phyloP scores from a whole-genome alignment of 2,888 invertebrate species.

The Drosophila fungiperda region DNA sequence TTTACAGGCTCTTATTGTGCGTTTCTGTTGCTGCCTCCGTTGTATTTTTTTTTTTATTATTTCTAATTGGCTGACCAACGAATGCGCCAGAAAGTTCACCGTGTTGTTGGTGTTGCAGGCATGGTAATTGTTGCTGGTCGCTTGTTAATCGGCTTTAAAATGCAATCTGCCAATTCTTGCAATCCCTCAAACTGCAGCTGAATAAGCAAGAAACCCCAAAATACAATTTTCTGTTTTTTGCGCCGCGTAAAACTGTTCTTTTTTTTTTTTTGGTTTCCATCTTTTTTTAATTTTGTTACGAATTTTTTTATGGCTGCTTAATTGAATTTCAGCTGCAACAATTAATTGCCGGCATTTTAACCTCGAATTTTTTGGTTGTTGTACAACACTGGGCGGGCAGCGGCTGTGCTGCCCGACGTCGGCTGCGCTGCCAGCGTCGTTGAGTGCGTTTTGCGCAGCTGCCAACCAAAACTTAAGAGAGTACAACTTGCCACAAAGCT shows the following conservation, averaged over 20 bases:
- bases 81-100: slow-evolving; percentile 17
- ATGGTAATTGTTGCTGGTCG: slow-evolving; percentile 18
- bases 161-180: slow-evolving; percentile 59
- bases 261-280: not conserved
- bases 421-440: slow-evolving; percentile 14
- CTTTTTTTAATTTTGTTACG: slow-evolving; percentile 4
- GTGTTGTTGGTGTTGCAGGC: slow-evolving; percentile 8
- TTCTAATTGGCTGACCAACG: slow-evolving; percentile 63
- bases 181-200: slow-evolving; percentile 1
- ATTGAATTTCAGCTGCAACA: slow-evolving; percentile 64
- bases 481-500: slow-evolving; percentile 8
- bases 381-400: slow-evolving; percentile 24
- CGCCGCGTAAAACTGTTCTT: not conserved
- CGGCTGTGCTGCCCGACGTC: slow-evolving; percentile 1
- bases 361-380: slow-evolving; percentile 49
- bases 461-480: slow-evolving; percentile 22
- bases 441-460: slow-evolving; percentile 22
- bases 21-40: not conserved
- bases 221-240: not conserved
- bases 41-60: slow-evolving; percentile 5
- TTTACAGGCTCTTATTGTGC: slow-evolving; percentile 20
- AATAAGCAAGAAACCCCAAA: not conserved
- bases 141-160: slow-evolving; percentile 63
- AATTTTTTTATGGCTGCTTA: slow-evolving; percentile 61
- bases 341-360: slow-evolving; percentile 69